Evolutionary conservation across 2,797 vertebrate genomes (phyloP).

Genomic region (Neosilurus mollespiculum): DNA sequence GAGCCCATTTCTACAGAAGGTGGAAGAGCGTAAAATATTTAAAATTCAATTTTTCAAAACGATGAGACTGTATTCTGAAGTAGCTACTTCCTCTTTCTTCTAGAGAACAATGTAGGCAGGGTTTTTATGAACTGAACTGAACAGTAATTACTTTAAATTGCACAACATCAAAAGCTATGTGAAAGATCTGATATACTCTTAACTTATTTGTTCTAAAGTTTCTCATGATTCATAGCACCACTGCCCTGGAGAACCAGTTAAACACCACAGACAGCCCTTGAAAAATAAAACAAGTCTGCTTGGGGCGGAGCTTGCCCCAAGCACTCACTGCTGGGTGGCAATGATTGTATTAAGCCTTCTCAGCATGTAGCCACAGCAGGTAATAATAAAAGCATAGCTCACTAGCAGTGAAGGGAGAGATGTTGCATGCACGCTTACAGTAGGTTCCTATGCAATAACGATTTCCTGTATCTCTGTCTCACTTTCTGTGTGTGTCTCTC

Average conservation of each 20-base stretch:
- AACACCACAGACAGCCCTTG: background rate
- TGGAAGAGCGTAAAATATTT: too few relatives aligned
- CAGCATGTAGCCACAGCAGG: constrained; percentile 17
- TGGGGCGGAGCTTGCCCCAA: constrained; percentile 21
- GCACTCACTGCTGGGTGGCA: constrained; percentile 7
- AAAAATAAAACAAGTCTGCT: constrained; percentile 5
- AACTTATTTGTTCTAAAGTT: background rate
- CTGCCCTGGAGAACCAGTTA: background rate
- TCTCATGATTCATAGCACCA: background rate
- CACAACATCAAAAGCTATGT: background rate
- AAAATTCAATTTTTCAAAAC: background rate
- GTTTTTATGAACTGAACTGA: background rate
- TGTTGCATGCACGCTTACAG: constrained; percentile 12
- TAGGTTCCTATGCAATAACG: constrained; percentile 16
- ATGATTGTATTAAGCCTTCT: constrained; percentile 30
- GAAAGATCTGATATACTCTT: background rate
- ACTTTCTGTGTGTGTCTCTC: background rate
- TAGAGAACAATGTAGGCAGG: background rate
- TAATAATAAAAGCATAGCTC: constrained; percentile 31
- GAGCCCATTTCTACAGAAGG: too few relatives aligned
- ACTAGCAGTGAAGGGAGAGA: constrained; percentile 3
- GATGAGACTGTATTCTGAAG: background rate
- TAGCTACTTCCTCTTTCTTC: background rate
- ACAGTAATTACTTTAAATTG: background rate
- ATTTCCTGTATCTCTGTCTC: constrained; percentile 4